Base-by-base conservation (phyloP, 2,797 vertebrate species). In the Anguilla anguilla region DNA sequence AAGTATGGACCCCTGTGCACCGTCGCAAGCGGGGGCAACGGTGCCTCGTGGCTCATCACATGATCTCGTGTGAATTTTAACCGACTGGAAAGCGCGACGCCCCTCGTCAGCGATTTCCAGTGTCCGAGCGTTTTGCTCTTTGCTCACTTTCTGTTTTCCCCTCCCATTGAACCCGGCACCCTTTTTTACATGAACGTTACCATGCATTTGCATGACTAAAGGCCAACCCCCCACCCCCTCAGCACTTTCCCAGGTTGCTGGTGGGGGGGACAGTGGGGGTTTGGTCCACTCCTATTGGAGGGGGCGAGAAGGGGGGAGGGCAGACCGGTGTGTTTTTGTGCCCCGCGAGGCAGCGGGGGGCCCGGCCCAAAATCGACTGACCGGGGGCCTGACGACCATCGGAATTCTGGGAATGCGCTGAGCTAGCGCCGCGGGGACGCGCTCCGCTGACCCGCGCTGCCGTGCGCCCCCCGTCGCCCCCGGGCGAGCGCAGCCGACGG, bases 381-480 rank as follows among this genome's bases (percentile, higher is more conserved):
- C 93, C 94, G 92, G 91, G 39, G 94, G 93, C 94, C 93, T 95
- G 96, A 96, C 93, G 92, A 92, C 91, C 92, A 90, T 90, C 90
- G 91, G 93, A 96, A 96, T 95, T 92, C 57, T 85, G 93, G 90
- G 94, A 96, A 96, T 96, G 94, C 94, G 95, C 94, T 94, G 95
- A 95, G 94, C 91, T 92, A 91, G 91, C 93, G 92, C 91, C 92
- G 90, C 90, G 22, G 61, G 49, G 79, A 57, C 51, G 87, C 10
- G 74, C 83, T 90, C 89, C 93, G 93, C 93, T 94, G 92, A 92
- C 90, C 91, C 85, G 81, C 92, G 46, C 85, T 91, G 91, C 94
- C 95, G 94, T 94, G 89, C 85, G 86, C 88, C 90, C 28, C 77
- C 92, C 91, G 92, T 92, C 89, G 91, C 91, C 90, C 39, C 55